Base-by-base conservation (phyloP, 2,113 vertebrate species). In the Psittacara wagleri region DNA sequence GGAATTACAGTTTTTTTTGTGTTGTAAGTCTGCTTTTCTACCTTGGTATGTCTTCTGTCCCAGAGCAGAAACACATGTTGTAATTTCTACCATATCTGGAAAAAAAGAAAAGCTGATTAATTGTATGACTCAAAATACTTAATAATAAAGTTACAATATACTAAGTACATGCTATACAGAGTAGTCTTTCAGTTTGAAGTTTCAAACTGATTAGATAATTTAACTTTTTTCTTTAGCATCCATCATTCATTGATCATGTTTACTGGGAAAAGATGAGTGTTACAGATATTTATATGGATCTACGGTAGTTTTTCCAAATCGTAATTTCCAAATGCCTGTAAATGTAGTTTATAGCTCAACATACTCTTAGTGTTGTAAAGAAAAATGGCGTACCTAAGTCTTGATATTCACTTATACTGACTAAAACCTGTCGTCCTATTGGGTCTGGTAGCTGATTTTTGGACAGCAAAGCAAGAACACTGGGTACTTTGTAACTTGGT, bases 81-180 rank as follows among this genome's bases (percentile, higher is more conserved):
- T 86, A 93, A 90, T 97, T 94, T 94, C 82, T 88, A 44, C 87
- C 92, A 90, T 96, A 96, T 96, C 66, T 78, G 93, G 83, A 89
- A 97, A 95, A 92, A 90, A 67, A 63, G 29, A 94, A 86, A 77
- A 87, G 18, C 10, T 88, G 76, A 69, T 86, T 94, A 96, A 93
- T 94, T 54, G 76, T 28, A 79, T 79, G 88, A 96, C 91, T 97
- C 94, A 82, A 66, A 91, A 91, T 76, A 90, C 62, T 91, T 92
- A 63, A 82, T 90, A 96, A 64, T 81, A 51, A 96, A 84, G 11
- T 55, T 88, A 52, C 51, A 48, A 66, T 37, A 52, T 66, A 37
- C 13, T 48, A 66, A 81, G 44, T 55, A 31, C 0, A 1, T 62
- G 25, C 6, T 72, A 16, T 69, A 31, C 39, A 49, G 33, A 78